Evolutionary conservation across 64 coral and sea anemone genomes (phyloP), one percentile per base, ranked within the genome.

Genomic region (Montipora efflorescens): DNA sequence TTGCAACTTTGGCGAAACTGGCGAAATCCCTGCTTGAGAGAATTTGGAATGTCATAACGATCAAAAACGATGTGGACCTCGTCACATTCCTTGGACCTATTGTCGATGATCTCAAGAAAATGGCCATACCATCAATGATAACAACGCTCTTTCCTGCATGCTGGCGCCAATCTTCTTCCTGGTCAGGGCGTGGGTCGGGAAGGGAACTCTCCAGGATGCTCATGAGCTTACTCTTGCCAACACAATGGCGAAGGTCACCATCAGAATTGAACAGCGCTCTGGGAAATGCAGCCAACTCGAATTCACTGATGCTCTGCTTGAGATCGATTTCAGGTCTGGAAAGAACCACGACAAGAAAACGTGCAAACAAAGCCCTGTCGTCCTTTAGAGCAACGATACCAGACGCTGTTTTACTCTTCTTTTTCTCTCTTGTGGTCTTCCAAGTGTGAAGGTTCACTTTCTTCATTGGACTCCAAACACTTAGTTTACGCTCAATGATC

Each of bases 11-110:
- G 89, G 15, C 89, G 76, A 67, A 90, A 68, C 77, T 79, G 75
- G 13, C 89, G 89, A 70, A 59, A 79, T 28, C 59, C 59, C 45
- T 90, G 75, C 46, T 90, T 90, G 3, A 90, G 89, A 69, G 89
- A 90, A 59, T 90, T 64, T 44, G 89, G 77, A 44, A 79, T 67
- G 43, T 90, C 87, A 77, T 90, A 90, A 8, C 87, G 75, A 72
- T 90, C 75, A 90, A 90, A 90, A 67, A 90, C 67, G 15, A 90
- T n/a, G 12, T 90, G 89, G 16, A 90, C 89, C 79, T 90, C 89
- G n/a, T 57, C 58, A 59, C 75, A 66, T n/a, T 67, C 22, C 20
- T 64, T 47, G 25, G 76, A 72, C 16, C 77, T 90, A 4, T 77
- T 61, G n/a, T 90, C 89, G 46, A 90, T 90, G 5, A 67, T 79